A percentile compares a stretch with the other conserved stretches of the same genome.
These are phyloP conservation scores for Rhombomys opimus DNA, from an alignment of 2,113 vertebrate species.

Conservation along the genomic window DNA sequence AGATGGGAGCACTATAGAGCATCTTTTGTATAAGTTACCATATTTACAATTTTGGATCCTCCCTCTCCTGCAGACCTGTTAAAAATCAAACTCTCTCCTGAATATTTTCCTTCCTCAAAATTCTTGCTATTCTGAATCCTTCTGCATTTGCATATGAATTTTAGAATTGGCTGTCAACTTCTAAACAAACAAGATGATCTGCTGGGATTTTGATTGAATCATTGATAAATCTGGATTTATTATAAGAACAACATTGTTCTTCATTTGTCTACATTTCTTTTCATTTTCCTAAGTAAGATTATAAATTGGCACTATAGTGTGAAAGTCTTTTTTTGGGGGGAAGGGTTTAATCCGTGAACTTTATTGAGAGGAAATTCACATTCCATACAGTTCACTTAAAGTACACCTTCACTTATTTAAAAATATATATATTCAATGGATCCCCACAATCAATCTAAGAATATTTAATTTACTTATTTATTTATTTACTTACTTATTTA, in stretches of 20 bases:
- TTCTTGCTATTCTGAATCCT: slow-evolving; percentile 12
- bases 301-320: neutral
- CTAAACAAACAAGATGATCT: neutral
- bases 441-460: too few species aligned
- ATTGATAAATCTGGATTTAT: slow-evolving; percentile 38
- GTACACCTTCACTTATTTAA: too few species aligned
- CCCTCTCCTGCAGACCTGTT: neutral
- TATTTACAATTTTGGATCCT: slow-evolving; percentile 17
- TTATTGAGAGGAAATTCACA: too few species aligned
- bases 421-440: too few species aligned
- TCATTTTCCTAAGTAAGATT: neutral
- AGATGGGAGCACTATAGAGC: neutral
- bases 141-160: slow-evolving; percentile 47
- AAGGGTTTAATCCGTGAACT: too few species aligned
- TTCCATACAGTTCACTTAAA: too few species aligned
- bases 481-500: too few species aligned
- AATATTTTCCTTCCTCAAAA: slow-evolving; percentile 49
- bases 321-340: neutral
- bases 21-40: neutral
- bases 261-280: slow-evolving; percentile 37
- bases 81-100: slow-evolving; percentile 27
- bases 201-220: slow-evolving; percentile 34
- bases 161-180: slow-evolving; percentile 43
- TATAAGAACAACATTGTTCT: neutral
- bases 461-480: too few species aligned